Percentiles rank a stretch among this genome's conserved stretches.
Conservation (phyloP, 2,888 invertebrate genomes). For the Tanytarsus gracilentus region DNA sequence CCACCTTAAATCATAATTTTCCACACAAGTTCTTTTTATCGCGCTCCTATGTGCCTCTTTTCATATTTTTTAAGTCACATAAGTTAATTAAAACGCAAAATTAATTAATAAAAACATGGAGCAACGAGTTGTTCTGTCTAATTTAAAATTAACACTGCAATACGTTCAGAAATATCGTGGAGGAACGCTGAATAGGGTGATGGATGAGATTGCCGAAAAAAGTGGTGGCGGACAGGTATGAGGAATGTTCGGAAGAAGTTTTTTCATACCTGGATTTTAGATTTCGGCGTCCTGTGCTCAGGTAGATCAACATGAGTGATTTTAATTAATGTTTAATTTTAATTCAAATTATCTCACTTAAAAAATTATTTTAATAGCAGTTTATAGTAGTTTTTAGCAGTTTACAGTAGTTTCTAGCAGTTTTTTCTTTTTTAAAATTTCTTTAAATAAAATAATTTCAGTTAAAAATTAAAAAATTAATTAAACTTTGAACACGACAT, state of each 20-base stretch:
- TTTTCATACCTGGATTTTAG: too few relatives aligned
- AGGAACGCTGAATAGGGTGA: neutral
- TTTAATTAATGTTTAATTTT: too few relatives aligned
- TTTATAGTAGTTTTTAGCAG: too few relatives aligned
- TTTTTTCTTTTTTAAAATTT: too few relatives aligned
- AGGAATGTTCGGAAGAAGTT: neutral
- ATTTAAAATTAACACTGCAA: slow-evolving; percentile 4
- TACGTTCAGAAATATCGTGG: neutral
- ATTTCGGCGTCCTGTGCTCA: too few relatives aligned
- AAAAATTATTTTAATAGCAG: too few relatives aligned
- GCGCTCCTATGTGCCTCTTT: neutral
- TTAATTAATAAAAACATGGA: slow-evolving; percentile 2
- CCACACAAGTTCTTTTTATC: neutral
- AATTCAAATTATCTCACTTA: too few relatives aligned
- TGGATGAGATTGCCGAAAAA: neutral
- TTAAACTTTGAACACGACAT: too few relatives aligned
- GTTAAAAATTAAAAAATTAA: too few relatives aligned
- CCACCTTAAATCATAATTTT: neutral
- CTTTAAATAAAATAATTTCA: too few relatives aligned
- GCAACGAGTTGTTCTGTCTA: slow-evolving; percentile 2
- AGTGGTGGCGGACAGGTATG: neutral
- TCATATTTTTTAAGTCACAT: slow-evolving; percentile 6
- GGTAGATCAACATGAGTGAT: too few relatives aligned
- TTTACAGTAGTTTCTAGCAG: too few relatives aligned
- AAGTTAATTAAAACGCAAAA: neutral